Percentiles rank a stretch among this genome's conserved stretches.
Conservation (phyloP, 2,113 vertebrate species). For the Lamprotornis superbus region DNA sequence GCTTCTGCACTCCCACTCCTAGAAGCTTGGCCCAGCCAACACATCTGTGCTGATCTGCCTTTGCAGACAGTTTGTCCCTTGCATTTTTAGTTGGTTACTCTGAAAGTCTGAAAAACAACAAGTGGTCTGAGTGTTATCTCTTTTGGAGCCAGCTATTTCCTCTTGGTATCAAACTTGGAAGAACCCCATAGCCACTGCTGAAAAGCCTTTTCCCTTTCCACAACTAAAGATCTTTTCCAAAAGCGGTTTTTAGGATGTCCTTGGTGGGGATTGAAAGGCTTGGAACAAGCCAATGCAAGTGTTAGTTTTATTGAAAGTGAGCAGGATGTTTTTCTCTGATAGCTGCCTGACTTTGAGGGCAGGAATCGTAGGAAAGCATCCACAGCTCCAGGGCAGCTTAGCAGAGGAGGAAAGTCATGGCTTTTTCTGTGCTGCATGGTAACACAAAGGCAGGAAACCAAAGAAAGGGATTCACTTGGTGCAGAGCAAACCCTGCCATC, state of each 20-base stretch:
- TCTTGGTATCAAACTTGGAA: not conserved
- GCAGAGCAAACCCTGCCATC: not conserved
- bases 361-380: not conserved
- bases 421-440: not conserved
- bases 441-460: not conserved
- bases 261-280: not conserved
- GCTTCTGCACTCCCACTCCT: not conserved
- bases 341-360: not conserved
- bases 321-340: not conserved
- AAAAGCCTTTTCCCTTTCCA: not conserved
- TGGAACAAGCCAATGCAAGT: not conserved
- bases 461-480: not conserved
- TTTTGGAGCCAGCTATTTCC: not conserved
- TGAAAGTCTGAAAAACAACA: not conserved
- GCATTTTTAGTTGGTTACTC: not conserved
- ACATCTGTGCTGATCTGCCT: not conserved
- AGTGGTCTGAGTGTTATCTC: not conserved
- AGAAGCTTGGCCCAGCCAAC: not conserved
- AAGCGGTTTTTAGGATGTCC: not conserved
- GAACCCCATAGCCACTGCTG: not conserved
- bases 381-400: not conserved
- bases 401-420: not conserved
- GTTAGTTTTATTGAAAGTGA: not conserved
- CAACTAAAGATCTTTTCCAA: not conserved
- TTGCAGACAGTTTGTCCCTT: not conserved